A percentile compares a stretch with the other conserved stretches of the same genome.
These are phyloP conservation scores for Oreohelix idahoensis DNA, from an alignment of 1,140 invertebrate genomes.

Conservation along the genomic window DNA sequence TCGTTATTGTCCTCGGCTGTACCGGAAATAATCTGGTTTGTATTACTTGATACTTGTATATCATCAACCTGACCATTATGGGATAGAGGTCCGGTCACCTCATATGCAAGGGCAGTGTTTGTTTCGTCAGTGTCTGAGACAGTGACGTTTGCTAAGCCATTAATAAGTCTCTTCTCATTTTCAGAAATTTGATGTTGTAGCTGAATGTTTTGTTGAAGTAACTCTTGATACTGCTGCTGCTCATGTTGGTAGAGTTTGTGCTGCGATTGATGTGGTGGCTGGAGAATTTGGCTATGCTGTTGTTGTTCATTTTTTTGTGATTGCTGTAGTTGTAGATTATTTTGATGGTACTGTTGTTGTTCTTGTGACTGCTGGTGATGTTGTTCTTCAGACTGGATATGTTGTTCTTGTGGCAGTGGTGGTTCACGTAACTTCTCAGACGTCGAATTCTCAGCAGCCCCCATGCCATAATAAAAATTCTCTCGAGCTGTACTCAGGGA, in stretches of 20 bases:
- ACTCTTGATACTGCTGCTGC: background rate
- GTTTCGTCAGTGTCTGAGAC: background rate
- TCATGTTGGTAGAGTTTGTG: too few relatives aligned
- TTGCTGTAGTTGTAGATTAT: background rate
- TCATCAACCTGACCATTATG: background rate
- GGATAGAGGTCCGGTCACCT: background rate
- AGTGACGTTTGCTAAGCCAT: background rate
- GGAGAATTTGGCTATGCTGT: too few relatives aligned
- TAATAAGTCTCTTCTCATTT: background rate
- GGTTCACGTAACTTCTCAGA: background rate
- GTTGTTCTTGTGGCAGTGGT: too few relatives aligned
- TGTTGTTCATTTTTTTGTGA: background rate
- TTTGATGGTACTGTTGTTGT: background rate
- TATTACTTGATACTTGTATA: background rate
- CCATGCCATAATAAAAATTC: slow-evolving; percentile 20
- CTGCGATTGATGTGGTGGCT: background rate
- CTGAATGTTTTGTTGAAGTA: background rate
- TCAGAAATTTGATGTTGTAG: background rate
- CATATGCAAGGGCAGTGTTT: background rate
- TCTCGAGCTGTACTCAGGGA: background rate
- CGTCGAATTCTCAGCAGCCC: background rate
- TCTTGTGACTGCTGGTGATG: background rate
- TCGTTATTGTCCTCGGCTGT: background rate
- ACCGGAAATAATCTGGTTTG: background rate
- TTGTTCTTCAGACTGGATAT: too few relatives aligned